These are phyloP conservation scores for Drosophila neonasuta DNA, from an alignment of 2,888 invertebrate species.

Conservation along the genomic window DNA sequence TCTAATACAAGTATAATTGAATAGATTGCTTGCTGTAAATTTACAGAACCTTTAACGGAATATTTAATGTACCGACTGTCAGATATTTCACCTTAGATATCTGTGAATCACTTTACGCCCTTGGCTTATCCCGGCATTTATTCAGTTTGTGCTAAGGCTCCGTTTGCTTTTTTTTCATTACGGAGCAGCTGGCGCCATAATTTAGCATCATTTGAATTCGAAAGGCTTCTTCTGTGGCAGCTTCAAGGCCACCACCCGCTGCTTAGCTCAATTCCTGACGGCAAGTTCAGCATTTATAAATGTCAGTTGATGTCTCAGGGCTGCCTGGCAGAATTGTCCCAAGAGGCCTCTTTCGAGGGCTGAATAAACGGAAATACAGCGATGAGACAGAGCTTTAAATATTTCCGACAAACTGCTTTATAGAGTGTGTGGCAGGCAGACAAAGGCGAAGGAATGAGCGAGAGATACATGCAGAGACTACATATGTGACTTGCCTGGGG, in stretches of 20 bases:
- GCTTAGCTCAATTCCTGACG: slow-evolving; percentile 7
- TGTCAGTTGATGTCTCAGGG: slow-evolving; percentile 31
- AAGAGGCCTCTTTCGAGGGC: slow-evolving; percentile 36
- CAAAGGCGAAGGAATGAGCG: neutral
- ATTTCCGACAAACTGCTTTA: slow-evolving; percentile 51
- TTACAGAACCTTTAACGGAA: neutral
- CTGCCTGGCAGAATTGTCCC: slow-evolving; percentile 18
- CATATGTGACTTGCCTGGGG: slow-evolving; percentile 55
- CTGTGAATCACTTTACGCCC: slow-evolving; percentile 16
- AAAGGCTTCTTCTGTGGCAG: slow-evolving; percentile 32
- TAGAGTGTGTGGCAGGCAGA: slow-evolving; percentile 16
- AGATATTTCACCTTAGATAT: slow-evolving; percentile 19
- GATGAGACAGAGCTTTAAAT: slow-evolving; percentile 61
- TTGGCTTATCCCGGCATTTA: slow-evolving; percentile 28
- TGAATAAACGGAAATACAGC: slow-evolving; percentile 39
- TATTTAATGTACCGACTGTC: neutral
- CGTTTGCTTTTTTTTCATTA: slow-evolving; percentile 10
- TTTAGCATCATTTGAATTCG: slow-evolving; percentile 34
- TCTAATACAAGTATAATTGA: neutral
- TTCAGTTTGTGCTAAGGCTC: slow-evolving; percentile 1
- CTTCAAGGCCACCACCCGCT: slow-evolving; percentile 50
- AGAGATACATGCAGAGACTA: slow-evolving; percentile 8
- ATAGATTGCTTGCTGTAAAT: neutral
- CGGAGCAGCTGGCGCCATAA: slow-evolving; percentile 46
- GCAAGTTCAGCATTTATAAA: slow-evolving; percentile 52